Base-by-base conservation (phyloP, 1,140 invertebrate genomes). In the Melanaphis sacchari region DNA sequence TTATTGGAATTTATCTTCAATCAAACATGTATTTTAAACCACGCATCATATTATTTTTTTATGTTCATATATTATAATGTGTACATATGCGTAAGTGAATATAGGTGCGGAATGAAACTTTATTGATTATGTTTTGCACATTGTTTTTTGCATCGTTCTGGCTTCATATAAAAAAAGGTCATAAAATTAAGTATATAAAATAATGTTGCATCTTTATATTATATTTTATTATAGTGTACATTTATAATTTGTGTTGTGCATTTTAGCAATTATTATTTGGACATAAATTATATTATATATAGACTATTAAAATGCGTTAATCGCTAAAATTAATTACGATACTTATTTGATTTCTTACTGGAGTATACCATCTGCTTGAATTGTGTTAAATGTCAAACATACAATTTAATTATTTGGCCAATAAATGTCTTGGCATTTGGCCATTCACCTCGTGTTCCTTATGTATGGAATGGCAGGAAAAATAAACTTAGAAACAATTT, bases 381-480 rank as follows among this genome's bases (percentile, higher is more conserved):
- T 8, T 38, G 87, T n/a, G 52, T 41, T 66, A 91, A 91, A 91
- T 91, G 90, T 91, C 90, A 91, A 66, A 7, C 90, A 8, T 5
- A 41, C 21, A 41, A 40, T 76, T 91, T 91, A 91, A 76, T 76
- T 91, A 90, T 91, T 91, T 91, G 90, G 90, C 76, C 54, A 59
- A 91, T 91, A 91, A 66, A 76, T 21, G 52, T 59, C 90, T 91
- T 91, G 59, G 90, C 90, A 91, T 59, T 91, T 91, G 90, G 90
- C 90, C 43, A 31, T 91, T 66, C 38, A 5, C 90, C 52, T 40
- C 24, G 26, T 1, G 38, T 52, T 89, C 11, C 26, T 43, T 43
- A 36, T 22, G 26, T 22, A 49, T 49, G 18, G 15, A 3, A 49
- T 49, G 15, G 41, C 11, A 26, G 41, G 4, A 9, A 7, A 31